phyloP scores from a whole-genome alignment of 2,797 vertebrate genomes.

The Vultur gryphus region DNA sequence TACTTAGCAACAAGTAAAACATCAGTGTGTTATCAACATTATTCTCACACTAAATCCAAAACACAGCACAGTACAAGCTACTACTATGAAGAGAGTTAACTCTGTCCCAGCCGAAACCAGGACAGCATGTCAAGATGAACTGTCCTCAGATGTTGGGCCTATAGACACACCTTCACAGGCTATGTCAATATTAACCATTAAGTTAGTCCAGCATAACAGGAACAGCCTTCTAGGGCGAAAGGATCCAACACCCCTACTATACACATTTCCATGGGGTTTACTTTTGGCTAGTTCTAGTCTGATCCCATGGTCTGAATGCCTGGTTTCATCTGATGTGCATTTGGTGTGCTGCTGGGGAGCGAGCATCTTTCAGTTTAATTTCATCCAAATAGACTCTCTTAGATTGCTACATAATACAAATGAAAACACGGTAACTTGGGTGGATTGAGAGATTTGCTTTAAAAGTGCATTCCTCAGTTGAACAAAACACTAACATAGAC shows the following conservation, averaged over 20 bases:
- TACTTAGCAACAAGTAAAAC: too few relatives aligned
- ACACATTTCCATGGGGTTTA: not conserved
- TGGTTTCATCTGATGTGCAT: not conserved
- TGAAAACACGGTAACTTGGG: not conserved
- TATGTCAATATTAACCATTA: not conserved
- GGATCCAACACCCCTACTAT: not conserved
- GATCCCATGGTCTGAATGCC: not conserved
- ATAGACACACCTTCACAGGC: not conserved
- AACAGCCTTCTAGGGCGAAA: not conserved
- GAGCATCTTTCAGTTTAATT: not conserved
- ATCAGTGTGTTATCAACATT: too few relatives aligned
- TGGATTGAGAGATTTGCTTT: not conserved
- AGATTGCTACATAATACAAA: not conserved
- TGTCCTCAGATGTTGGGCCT: not conserved
- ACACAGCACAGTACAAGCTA: too few relatives aligned
- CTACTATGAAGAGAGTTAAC: too few relatives aligned
- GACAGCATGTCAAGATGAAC: not conserved
- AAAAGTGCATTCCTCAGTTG: not conserved
- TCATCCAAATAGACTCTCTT: not conserved
- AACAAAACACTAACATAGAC: not conserved
- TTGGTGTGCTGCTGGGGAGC: not conserved
- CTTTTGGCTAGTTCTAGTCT: not conserved
- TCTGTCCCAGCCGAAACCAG: too few relatives aligned
- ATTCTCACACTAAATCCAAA: too few relatives aligned
- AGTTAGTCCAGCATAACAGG: not conserved